Evolutionary conservation across 1,140 invertebrate species (phyloP), one percentile per base, ranked within the genome.

Genomic region (Anastrepha ludens): DNA sequence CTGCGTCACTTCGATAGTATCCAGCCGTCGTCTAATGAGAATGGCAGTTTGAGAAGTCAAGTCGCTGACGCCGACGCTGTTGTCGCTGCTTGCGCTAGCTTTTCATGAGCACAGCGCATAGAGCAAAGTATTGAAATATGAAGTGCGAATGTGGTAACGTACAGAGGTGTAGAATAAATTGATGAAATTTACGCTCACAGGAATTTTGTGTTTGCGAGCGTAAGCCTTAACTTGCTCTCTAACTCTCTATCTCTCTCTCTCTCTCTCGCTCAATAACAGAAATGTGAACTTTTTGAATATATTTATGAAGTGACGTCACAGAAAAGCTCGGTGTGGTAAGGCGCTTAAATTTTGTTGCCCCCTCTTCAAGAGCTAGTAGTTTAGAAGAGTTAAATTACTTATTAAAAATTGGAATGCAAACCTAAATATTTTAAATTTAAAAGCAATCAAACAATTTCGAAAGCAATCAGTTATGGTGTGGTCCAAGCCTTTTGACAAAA

Each of bases 281-380:
- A 29, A 29, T 29, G 29, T 39, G 9, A 11, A 74, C 17, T 47
- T 11, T 55, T 44, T 17, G 15, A 55, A 55, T 4, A 11, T n/a
- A 15, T 8, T 15, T n/a, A 44, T 44, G 67, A 67, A 67, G 70
- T 81, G 74, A 81, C 74, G 74, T 81, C 74, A 81, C 47, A 81
- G 74, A 81, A 81, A 81, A 81, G 74, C 74, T 81, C n/a, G 2
- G n/a, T 9, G 7, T 20, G 20, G 7, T 13, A 17, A 62, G 0
- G 1, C 29, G 29, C 29, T 29, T 29, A 29, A 1, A 29, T 29
- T 29, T 29, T 29, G 29, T 29, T 29, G 29, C 29, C 29, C 29
- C 29, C 29, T 29, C 29, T 29, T 29, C 29, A 29, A 29, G 29
- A 29, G 29, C 29, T 0, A 29, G 29, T 29, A 29, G 29, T 29